Evolutionary conservation across 2,888 invertebrate genomes (phyloP).

Genomic region (Laothoe populi): DNA sequence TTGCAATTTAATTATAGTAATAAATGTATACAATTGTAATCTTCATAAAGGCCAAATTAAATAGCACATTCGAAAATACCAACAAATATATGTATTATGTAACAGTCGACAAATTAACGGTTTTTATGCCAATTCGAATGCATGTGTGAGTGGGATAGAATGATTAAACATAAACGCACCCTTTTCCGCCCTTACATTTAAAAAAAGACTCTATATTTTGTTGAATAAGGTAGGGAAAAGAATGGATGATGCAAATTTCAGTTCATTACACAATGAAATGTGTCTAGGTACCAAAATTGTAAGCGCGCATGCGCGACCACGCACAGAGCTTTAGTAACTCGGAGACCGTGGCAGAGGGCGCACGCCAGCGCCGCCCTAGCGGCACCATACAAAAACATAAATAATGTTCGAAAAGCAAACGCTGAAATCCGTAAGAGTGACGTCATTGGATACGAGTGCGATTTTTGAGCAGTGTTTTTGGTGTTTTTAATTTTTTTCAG

Average conservation of each 20-base stretch:
- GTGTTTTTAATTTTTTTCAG: conserved; percentile 41
- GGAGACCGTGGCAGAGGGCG: conserved; percentile 52
- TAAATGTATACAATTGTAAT: conserved; percentile 1
- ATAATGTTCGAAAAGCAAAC: conserved; percentile 34
- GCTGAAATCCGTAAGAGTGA: conserved; percentile 25
- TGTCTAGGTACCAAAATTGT: conserved; percentile 47
- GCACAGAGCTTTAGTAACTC: conserved; percentile 59
- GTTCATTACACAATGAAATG: conserved; percentile 75
- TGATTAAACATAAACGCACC: conserved; percentile 55
- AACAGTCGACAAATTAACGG: conserved; percentile 29
- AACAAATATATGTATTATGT: conserved; percentile 16
- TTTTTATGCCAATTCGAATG: conserved; percentile 55
- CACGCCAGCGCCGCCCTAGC: conserved; percentile 57
- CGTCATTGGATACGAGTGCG: conserved; percentile 20
- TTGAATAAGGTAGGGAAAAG: conserved; percentile 40
- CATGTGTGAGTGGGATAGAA: conserved; percentile 52
- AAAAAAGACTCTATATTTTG: conserved; percentile 38
- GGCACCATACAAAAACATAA: conserved; percentile 43
- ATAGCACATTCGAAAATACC: conserved; percentile 1
- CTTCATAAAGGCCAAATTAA: conserved; percentile 10
- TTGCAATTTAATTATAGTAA: background rate
- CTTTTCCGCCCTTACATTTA: conserved; percentile 39
- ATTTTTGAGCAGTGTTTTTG: conserved; percentile 12
- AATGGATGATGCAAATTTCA: conserved; percentile 43
- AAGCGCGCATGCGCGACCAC: conserved; percentile 66